Base-by-base conservation (phyloP, 1,140 invertebrate genomes). In the Marisa cornuarietis region DNA sequence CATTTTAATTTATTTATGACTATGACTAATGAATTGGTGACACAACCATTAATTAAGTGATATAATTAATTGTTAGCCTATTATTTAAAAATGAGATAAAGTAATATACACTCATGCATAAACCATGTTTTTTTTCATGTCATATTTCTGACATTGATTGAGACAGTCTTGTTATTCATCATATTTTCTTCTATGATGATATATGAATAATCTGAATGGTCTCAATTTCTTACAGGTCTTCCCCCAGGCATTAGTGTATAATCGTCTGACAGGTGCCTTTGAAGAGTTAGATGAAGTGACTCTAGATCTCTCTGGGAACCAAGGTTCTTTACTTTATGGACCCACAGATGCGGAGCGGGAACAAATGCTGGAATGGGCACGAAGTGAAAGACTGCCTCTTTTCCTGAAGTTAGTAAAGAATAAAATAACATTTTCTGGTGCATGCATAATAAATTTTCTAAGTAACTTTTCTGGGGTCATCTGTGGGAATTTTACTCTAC, bases 251-350 rank as follows among this genome's bases (percentile, higher is more conserved):
- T 75, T 90, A 54, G 77, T 82, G 7, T 91, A 91, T 80, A 87
- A 91, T 83, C 86, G 90, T 13, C 85, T 91, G 26, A 90, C 88
- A 9, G 90, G 90, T 16, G 87, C 88, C 10, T 91, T 91, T 83
- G 87, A 89, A 24, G 88, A 90, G 69, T 78, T 88, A 13, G 84
- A 83, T 14, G 68, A 79, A 54, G 80, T 73, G 18, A 82, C 74
- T 9, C 72, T 73, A 49, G 58, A 82, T 49, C 58, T 68, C 16
- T 63, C 71, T 16, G 74, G 73, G 9, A 80, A 62, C 42, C 75
- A 80, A 8, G 65, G 71, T n/a, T 72, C 79, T 20, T 80, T 84
- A 26, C 89, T 84, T 20, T 91, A 90, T 82, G 89, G 88, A 22
- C 83, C 87, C 54, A 91, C 90, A 71, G 87, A 90, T 77, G 85